phyloP scores from a whole-genome alignment of 2,888 invertebrate species.

The Heliconius sara region DNA sequence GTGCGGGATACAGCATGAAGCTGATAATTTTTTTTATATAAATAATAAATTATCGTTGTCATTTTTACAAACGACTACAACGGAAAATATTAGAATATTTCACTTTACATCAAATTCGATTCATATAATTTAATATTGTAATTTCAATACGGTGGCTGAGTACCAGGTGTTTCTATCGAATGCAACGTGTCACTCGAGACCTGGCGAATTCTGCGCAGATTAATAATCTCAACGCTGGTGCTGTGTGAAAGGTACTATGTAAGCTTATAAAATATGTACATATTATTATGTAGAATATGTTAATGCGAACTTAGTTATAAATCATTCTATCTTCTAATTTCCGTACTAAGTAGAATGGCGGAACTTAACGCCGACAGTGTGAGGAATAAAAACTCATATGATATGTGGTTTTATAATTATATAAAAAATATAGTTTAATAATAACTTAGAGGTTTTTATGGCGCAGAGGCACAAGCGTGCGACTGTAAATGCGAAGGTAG shows the following conservation, averaged over 20 bases:
- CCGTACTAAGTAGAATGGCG: background rate
- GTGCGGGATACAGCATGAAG: no score
- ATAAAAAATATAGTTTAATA: no score
- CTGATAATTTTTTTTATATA: no score
- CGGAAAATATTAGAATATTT: background rate
- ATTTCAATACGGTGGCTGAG: slow-evolving; percentile 21
- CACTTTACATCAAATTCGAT: background rate
- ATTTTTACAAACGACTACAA: no score
- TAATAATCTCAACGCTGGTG: slow-evolving; percentile 17
- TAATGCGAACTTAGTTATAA: no score
- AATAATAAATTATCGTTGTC: no score
- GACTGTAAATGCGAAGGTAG: background rate
- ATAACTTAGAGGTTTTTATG: background rate
- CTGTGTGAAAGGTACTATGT: background rate
- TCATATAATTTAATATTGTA: slow-evolving; percentile 14
- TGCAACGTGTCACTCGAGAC: slow-evolving; percentile 32
- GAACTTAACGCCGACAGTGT: background rate
- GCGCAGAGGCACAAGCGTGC: background rate
- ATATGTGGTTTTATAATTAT: no score
- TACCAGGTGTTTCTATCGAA: slow-evolving; percentile 26
- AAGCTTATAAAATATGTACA: no score
- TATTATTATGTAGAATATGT: no score
- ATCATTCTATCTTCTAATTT: no score
- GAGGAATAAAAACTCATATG: background rate
- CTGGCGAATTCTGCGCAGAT: slow-evolving; percentile 25